Base-by-base conservation (phyloP, 2,888 invertebrate genomes). In the Conomelus anceps region DNA sequence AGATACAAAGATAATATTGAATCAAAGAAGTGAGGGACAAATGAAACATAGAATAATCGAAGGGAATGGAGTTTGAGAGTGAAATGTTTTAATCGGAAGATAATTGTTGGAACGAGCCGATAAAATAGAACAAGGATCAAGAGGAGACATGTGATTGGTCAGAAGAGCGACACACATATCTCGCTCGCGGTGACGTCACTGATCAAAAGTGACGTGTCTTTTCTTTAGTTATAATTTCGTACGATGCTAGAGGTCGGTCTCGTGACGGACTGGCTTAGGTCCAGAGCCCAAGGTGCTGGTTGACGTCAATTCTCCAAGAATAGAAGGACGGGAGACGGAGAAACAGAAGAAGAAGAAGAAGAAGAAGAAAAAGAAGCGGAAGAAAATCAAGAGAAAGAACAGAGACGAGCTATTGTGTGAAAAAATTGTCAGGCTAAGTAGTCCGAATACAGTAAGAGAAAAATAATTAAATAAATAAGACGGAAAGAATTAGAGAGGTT, bases 281-380 rank as follows among this genome's bases (percentile, higher is more conserved):
- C 63, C 63, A 63, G n/a, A 13, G 63, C 11, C 63, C 86, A 86
- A 86, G 86, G 86, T 22, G 29, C 22, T 22, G 9, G 26, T 26
- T 86, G 86, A 86, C 86, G 86, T 86, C 86, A 86, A 86, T 86
- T 23, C 86, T 13, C 86, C 86, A 24, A 22, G 29, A 89, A 26
- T 41, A 89, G 86, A 17, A 89, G 41, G 89, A 24, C 22, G 26
- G 86, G 26, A 89, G 86, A 26, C n/a, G 13, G 86, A 20, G 23
- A 89, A 22, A 23, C 24, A n/a, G 63, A 34, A 1, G 11, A 17
- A 11, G 1, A 41, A 41, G 41, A 41, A 41, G 11, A 41, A 41
- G 41, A 41, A 3, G 17, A 41, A 41, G 41, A 41, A 17, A 41
- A 20, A 41, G 7, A 17, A 41, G 41, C 7, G 17, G 17, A 9